phyloP scores from a whole-genome alignment of 2,113 vertebrate genomes.

The Pheucticus melanocephalus region DNA sequence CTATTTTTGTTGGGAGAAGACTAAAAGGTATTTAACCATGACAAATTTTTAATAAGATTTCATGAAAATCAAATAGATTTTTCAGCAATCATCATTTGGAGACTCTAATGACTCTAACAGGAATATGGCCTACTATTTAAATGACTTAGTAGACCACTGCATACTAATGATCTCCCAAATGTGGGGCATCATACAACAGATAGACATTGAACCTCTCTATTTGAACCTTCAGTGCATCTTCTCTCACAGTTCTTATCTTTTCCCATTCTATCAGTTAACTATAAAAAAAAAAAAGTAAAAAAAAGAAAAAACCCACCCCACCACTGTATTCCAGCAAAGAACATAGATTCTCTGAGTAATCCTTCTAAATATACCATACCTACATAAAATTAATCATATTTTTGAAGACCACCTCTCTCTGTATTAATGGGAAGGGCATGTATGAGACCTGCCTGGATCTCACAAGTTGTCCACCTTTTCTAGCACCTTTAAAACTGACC shows the following conservation, averaged over 20 bases:
- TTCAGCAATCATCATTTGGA: background rate
- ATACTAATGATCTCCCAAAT: background rate
- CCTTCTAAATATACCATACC: background rate
- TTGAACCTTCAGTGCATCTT: background rate
- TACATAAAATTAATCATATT: background rate
- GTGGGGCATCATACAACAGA: background rate
- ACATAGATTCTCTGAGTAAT: background rate
- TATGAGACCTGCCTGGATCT: background rate
- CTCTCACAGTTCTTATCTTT: background rate
- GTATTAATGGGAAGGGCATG: background rate
- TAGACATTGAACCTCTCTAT: background rate
- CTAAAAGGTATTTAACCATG: background rate
- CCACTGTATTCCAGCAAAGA: background rate
- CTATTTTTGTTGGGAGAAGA: background rate
- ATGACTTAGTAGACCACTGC: background rate
- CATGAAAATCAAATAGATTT: background rate
- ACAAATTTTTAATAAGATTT: background rate
- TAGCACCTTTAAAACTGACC: background rate
- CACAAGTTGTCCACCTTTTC: background rate
- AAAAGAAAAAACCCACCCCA: too few species aligned
- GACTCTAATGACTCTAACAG: background rate
- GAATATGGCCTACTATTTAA: background rate
- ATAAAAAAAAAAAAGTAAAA: background rate
- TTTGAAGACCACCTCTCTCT: background rate
- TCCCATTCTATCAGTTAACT: background rate